Percentiles rank a stretch among this genome's conserved stretches.
Conservation (phyloP, 1,140 invertebrate species). For the Himalopsyche phryganea region DNA sequence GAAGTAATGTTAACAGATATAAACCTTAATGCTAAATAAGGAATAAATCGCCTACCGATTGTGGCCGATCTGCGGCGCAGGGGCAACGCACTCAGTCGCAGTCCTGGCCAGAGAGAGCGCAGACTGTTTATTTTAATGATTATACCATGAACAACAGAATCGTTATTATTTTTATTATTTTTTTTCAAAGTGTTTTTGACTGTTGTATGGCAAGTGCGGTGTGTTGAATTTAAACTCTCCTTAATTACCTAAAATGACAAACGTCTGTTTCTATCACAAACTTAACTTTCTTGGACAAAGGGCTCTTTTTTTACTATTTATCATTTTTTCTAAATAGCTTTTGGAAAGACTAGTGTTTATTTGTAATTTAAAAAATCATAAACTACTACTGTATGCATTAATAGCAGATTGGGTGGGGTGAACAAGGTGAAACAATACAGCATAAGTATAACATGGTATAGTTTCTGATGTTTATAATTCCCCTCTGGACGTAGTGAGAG, state of each 20-base stretch:
- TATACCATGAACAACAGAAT: slow-evolving; percentile 28
- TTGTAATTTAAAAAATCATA: background rate
- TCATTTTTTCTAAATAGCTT: background rate
- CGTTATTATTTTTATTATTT: slow-evolving; percentile 24
- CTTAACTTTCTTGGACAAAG: no score
- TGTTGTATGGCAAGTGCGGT: background rate
- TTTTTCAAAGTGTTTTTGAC: slow-evolving; percentile 2
- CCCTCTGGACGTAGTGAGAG: no score
- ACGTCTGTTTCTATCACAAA: no score
- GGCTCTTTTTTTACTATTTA: no score
- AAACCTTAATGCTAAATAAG: no score
- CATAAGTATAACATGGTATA: no score
- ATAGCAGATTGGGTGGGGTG: no score
- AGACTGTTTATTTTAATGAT: slow-evolving; percentile 28
- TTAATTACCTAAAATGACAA: slow-evolving; percentile 20
- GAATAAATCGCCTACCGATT: background rate
- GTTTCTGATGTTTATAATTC: no score
- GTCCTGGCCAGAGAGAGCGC: slow-evolving; percentile 6
- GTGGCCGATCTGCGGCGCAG: background rate
- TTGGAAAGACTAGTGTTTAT: background rate
- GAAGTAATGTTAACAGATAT: no score
- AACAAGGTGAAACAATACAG: no score
- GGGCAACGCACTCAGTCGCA: slow-evolving; percentile 16
- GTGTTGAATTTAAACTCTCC: background rate
- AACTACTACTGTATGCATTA: background rate